Evolutionary conservation across 1,140 invertebrate species (phyloP).

Genomic region (Drosophila triauraria): DNA sequence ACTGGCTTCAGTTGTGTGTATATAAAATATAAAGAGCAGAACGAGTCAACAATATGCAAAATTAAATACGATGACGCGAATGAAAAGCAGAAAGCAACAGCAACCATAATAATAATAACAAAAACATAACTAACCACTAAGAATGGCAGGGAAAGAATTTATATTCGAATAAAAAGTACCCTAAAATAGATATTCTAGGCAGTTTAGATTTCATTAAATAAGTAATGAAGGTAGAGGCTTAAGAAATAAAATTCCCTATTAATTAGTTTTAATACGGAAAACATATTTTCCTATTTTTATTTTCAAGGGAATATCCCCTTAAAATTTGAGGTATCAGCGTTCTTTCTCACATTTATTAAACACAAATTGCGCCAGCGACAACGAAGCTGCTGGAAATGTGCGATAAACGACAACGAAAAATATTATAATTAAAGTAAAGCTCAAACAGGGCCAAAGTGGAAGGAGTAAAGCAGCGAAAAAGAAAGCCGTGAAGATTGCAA

Average conservation of each 20-base stretch:
- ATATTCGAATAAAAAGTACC: not conserved
- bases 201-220: not conserved
- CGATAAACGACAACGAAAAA: slow-evolving; percentile 54
- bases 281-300: not conserved
- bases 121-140: slow-evolving; percentile 22
- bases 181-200: not conserved
- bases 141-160: not conserved
- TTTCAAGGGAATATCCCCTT: not conserved
- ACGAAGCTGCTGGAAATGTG: slow-evolving; percentile 36
- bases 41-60: slow-evolving; percentile 67
- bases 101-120: slow-evolving; percentile 20
- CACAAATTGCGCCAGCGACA: slow-evolving; percentile 46
- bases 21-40: slow-evolving; percentile 44
- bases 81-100: slow-evolving; percentile 58
- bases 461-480: slow-evolving; percentile 15
- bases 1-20: slow-evolving; percentile 6
- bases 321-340: not conserved
- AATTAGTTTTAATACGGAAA: not conserved
- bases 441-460: slow-evolving; percentile 16
- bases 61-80: slow-evolving; percentile 78
- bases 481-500: slow-evolving; percentile 38
- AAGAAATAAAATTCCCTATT: not conserved
- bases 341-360: slow-evolving; percentile 77
- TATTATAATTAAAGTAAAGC: slow-evolving; percentile 42
- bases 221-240: not conserved